Conservation (phyloP, 2,797 vertebrate genomes). For the Craterocephalus amniculus region DNA sequence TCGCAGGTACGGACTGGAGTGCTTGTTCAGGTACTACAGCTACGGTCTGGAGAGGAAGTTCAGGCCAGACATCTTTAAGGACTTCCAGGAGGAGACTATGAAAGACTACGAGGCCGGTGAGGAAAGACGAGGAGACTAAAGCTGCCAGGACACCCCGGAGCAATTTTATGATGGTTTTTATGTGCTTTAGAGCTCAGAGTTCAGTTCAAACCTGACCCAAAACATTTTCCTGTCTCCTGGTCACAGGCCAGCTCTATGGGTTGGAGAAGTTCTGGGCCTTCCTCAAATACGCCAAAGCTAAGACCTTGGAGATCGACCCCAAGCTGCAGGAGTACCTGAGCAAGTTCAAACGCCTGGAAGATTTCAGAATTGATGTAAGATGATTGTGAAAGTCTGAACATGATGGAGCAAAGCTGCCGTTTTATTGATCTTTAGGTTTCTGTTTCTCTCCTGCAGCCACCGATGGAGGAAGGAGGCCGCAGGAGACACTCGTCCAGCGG, state of each 20-base stretch:
- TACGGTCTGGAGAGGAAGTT: conserved; percentile 98
- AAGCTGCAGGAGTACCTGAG: conserved; percentile 93
- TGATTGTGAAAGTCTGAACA: no score
- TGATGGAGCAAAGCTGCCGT: no score
- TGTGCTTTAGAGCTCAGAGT: neutral
- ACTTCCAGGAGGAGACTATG: conserved; percentile 97
- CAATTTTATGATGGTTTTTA: neutral
- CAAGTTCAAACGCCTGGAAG: conserved; percentile 97
- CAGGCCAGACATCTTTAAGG: conserved; percentile 96
- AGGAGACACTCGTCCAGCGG: conserved; percentile 88
- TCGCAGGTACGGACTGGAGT: conserved; percentile 96
- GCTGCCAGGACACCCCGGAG: neutral
- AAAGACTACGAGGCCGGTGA: conserved; percentile 97
- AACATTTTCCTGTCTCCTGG: neutral
- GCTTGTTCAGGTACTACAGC: conserved; percentile 99
- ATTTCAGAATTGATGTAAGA: conserved; percentile 98
- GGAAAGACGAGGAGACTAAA: conserved; percentile 24
- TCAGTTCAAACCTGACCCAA: fast-evolving
- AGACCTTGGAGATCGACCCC: conserved; percentile 93
- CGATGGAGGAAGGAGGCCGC: conserved; percentile 94
- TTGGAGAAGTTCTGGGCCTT: conserved; percentile 99
- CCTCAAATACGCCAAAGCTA: conserved; percentile 98
- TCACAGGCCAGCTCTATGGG: conserved; percentile 94
- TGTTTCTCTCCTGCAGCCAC: conserved; percentile 83
- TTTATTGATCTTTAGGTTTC: neutral